Evolutionary conservation across 2,888 invertebrate species (phyloP).

Genomic region (Operophtera brumata): DNA sequence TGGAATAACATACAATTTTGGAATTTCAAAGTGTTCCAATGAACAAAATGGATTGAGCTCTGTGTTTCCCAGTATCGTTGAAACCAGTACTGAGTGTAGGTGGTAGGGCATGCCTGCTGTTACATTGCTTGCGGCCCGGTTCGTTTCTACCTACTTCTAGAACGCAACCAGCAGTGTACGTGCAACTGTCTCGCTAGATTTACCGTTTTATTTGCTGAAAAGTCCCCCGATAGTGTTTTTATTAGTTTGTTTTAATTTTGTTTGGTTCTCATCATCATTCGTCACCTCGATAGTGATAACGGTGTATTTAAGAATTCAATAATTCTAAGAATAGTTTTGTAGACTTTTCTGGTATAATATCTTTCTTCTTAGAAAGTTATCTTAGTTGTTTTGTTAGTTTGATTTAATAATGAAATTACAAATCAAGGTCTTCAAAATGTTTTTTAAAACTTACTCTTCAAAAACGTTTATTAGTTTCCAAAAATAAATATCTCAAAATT

Average conservation of each 20-base stretch:
- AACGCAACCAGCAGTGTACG: constrained; percentile 43
- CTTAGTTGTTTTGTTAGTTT: constrained; percentile 8
- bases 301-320: constrained; percentile 4
- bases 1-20: too few relatives aligned
- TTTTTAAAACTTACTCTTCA: not conserved
- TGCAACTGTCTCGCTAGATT: constrained; percentile 34
- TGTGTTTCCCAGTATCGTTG: constrained; percentile 26
- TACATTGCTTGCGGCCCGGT: constrained; percentile 51
- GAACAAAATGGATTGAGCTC: constrained; percentile 33
- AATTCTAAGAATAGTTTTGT: constrained; percentile 13
- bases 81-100: constrained; percentile 25
- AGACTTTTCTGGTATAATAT: constrained; percentile 7
- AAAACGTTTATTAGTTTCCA: not conserved
- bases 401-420: not conserved
- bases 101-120: constrained; percentile 41
- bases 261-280: constrained; percentile 25
- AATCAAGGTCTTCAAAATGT: not conserved
- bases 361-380: constrained; percentile 12
- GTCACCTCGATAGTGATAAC: constrained; percentile 16
- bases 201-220: constrained; percentile 39
- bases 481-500: not conserved
- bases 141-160: constrained; percentile 31
- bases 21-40: constrained; percentile 35
- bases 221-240: constrained; percentile 17
- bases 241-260: constrained; percentile 23